Evolutionary conservation across 2,888 invertebrate species (phyloP).

Genomic region (Escarpia spicata): DNA sequence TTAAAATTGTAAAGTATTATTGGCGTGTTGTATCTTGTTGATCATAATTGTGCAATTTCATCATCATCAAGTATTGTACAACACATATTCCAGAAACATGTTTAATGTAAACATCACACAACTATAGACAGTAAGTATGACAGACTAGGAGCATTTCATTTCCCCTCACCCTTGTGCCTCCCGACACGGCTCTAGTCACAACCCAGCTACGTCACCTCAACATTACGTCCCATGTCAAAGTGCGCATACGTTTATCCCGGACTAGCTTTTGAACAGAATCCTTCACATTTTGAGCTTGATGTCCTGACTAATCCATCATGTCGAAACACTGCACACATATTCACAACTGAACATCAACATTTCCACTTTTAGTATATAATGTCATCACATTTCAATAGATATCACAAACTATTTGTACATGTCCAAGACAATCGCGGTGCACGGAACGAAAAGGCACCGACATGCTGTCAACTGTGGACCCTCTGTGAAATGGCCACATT

Average conservation of each 20-base stretch:
- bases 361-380: neutral
- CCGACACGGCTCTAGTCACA: neutral
- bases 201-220: neutral
- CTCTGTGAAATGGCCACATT: neutral
- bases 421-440: neutral
- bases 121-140: neutral
- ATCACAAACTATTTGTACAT: neutral
- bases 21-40: neutral
- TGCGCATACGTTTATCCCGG: neutral
- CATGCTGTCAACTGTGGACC: neutral
- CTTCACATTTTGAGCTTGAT: neutral
- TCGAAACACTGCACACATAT: neutral
- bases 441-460: neutral
- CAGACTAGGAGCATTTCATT: neutral
- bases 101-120: neutral
- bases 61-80: neutral
- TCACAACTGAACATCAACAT: conserved; percentile 13
- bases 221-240: neutral
- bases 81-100: neutral
- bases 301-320: neutral
- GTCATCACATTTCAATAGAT: neutral
- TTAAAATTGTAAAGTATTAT: neutral
- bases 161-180: neutral
- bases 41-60: neutral
- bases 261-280: conserved; percentile 3